phyloP scores from a whole-genome alignment of 2,888 invertebrate species.

The Subacronicta megacephala region DNA sequence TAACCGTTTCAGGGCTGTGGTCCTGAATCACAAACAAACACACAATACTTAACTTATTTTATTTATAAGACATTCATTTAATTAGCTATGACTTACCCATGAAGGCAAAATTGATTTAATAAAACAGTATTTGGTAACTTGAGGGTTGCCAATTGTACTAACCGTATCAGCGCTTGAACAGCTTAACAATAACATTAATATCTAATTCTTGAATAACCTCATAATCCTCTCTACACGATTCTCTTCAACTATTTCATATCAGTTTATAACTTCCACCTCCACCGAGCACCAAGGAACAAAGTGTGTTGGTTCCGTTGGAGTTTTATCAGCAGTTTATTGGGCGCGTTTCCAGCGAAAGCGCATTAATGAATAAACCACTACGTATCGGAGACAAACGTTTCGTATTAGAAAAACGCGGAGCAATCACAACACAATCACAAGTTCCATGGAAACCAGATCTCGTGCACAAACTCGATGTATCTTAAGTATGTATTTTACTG shows the following conservation, averaged over 20 bases:
- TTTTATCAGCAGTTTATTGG: slow-evolving; percentile 74
- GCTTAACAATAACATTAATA: too few relatives aligned
- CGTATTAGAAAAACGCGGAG: slow-evolving; percentile 34
- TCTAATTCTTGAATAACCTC: too few relatives aligned
- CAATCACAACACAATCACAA: slow-evolving; percentile 33
- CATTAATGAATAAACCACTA: slow-evolving; percentile 66
- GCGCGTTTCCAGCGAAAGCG: slow-evolving; percentile 52
- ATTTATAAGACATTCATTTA: too few relatives aligned
- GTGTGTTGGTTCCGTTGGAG: slow-evolving; percentile 59
- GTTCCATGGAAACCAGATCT: slow-evolving; percentile 20
- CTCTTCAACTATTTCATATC: too few relatives aligned
- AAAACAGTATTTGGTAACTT: neutral
- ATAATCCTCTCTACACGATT: too few relatives aligned
- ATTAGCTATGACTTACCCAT: too few relatives aligned
- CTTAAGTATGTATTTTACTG: neutral
- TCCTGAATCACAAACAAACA: too few relatives aligned
- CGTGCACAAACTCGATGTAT: slow-evolving; percentile 21
- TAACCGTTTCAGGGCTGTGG: too few relatives aligned
- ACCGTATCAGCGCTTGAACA: too few relatives aligned
- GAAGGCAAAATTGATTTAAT: too few relatives aligned
- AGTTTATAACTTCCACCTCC: slow-evolving; percentile 26
- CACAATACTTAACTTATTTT: too few relatives aligned
- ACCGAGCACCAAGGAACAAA: slow-evolving; percentile 45
- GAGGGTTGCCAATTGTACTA: neutral
- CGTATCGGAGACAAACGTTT: slow-evolving; percentile 53